Evolutionary conservation across 2,113 vertebrate species (phyloP).

Genomic region (Chlorocebus sabaeus): DNA sequence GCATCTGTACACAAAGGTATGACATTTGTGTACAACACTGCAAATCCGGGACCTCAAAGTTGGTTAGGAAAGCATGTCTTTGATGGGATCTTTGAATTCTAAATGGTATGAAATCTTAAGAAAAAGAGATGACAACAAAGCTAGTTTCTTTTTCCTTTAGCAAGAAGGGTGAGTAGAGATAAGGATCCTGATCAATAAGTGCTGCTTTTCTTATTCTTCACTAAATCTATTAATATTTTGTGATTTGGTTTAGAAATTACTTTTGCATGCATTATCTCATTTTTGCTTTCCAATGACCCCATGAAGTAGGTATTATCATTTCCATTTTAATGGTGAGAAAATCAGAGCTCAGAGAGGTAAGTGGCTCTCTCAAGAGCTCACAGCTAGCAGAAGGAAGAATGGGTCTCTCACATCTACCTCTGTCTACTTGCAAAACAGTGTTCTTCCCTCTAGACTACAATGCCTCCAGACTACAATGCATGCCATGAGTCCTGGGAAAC

Average conservation of each 20-base stretch:
- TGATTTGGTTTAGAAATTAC: background rate
- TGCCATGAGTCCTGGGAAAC: constrained; percentile 51
- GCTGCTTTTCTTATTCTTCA: background rate
- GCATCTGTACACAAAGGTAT: background rate
- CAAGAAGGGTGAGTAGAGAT: background rate
- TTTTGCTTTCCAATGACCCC: background rate
- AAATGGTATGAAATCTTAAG: background rate
- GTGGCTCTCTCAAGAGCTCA: background rate
- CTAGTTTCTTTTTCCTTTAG: constrained; percentile 8
- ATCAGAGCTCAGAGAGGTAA: background rate
- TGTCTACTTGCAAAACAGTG: background rate
- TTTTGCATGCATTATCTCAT: background rate
- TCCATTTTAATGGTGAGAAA: background rate
- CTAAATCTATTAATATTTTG: background rate
- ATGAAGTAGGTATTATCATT: background rate
- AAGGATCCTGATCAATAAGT: background rate
- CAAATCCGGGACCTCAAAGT: background rate
- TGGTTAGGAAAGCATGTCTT: background rate
- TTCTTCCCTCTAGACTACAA: background rate
- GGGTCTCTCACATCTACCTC: background rate
- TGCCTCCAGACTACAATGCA: background rate
- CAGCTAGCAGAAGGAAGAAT: background rate
- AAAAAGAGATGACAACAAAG: background rate
- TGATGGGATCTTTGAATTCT: background rate
- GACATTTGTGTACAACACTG: background rate